Percentiles rank a stretch among this genome's conserved stretches.
Evolutionary conservation across 2,888 invertebrate genomes (phyloP).

Genomic region (Tetranychus truncatus): DNA sequence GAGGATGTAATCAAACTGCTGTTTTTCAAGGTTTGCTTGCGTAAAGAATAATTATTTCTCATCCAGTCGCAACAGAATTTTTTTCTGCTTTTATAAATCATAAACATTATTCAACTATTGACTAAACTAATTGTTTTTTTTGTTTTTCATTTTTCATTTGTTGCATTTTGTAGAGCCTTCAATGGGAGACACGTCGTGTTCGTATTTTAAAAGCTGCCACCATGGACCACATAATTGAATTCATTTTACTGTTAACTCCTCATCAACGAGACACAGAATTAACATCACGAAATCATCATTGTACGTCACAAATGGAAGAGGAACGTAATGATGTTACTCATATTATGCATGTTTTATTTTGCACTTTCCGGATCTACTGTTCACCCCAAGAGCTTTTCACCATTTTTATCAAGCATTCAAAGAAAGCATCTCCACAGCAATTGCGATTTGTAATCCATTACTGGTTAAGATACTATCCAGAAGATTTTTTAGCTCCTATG

Average conservation of each 20-base stretch:
- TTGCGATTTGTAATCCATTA: slow-evolving; percentile 47
- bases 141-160: background rate
- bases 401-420: slow-evolving; percentile 12
- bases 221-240: slow-evolving; percentile 71
- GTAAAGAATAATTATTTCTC: background rate
- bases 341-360: slow-evolving; percentile 23
- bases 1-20: too few relatives aligned
- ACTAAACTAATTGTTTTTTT: background rate
- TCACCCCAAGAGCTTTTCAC: slow-evolving; percentile 19
- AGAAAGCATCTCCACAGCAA: slow-evolving; percentile 15
- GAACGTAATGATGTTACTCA: slow-evolving; percentile 23
- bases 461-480: slow-evolving; percentile 92
- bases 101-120: background rate
- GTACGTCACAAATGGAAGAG: slow-evolving; percentile 15
- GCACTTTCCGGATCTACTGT: slow-evolving; percentile 21
- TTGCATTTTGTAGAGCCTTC: slow-evolving; percentile 48
- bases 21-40: background rate
- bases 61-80: background rate
- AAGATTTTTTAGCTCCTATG: slow-evolving; percentile 49
- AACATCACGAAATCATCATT: background rate
- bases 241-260: slow-evolving; percentile 18
- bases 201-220: slow-evolving; percentile 87
- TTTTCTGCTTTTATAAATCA: background rate
- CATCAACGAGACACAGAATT: slow-evolving; percentile 13
- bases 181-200: slow-evolving; percentile 95